Conservation (phyloP, 2,113 vertebrate species). For the Solea solea region DNA sequence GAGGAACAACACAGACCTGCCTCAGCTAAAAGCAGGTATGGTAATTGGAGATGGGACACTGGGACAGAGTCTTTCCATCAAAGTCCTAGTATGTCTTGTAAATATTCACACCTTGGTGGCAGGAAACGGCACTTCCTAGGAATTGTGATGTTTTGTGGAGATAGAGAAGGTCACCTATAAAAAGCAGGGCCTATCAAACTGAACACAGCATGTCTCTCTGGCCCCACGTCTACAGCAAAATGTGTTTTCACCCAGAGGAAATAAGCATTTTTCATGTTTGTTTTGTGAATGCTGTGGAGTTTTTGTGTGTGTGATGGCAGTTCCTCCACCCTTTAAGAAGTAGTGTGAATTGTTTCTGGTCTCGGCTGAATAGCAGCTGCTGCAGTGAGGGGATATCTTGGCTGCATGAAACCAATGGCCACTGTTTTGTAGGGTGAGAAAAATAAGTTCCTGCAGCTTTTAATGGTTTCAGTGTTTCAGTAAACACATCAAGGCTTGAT, state of each 20-base stretch:
- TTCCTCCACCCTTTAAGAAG: conserved; percentile 39
- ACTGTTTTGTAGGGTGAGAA: not conserved
- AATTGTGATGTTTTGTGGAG: conserved; percentile 57
- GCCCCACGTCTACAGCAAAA: conserved; percentile 30
- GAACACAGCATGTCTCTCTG: conserved; percentile 39
- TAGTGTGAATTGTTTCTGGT: conserved; percentile 70
- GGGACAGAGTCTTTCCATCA: conserved; percentile 53
- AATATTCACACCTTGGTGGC: conserved; percentile 53
- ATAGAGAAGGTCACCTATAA: conserved; percentile 62
- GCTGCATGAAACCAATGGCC: conserved; percentile 2
- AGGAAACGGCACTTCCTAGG: conserved; percentile 42
- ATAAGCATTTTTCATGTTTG: conserved; percentile 50
- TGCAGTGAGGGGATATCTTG: conserved; percentile 9
- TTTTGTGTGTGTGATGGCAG: conserved; percentile 27
- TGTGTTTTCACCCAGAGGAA: conserved; percentile 66
- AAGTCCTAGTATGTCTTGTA: conserved; percentile 31
- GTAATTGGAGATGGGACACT: conserved; percentile 67
- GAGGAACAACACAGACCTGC: conserved; percentile 8
- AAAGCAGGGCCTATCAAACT: conserved; percentile 44
- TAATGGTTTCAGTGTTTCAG: not conserved
- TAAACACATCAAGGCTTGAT: not conserved
- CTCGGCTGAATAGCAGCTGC: conserved; percentile 49
- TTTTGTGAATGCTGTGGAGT: conserved; percentile 28
- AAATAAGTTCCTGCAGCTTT: not conserved
- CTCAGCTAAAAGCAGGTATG: conserved; percentile 14